These are phyloP conservation scores for Agrotis puta DNA, from an alignment of 2,888 invertebrate species.

Conservation along the genomic window DNA sequence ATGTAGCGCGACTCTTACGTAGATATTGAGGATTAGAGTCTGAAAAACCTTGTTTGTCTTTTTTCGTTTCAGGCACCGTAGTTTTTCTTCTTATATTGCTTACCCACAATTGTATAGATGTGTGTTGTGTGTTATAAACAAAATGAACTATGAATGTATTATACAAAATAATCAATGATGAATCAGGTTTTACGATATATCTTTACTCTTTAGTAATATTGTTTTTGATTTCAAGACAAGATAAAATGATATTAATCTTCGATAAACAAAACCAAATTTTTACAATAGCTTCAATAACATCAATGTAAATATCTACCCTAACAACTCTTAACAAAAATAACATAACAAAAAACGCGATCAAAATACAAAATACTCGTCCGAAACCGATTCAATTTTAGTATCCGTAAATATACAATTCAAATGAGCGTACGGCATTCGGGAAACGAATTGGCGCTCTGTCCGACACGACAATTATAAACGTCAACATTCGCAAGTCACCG, in stretches of 20 bases:
- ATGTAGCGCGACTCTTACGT: neutral
- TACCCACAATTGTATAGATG: neutral
- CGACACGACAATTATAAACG: slow-evolving; percentile 60
- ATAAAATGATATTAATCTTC: neutral
- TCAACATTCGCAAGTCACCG: slow-evolving; percentile 61
- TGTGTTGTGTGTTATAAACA: neutral
- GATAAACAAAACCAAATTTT: too few relatives aligned
- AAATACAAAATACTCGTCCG: slow-evolving; percentile 33
- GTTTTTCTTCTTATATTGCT: neutral
- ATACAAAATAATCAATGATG: neutral
- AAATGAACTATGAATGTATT: neutral
- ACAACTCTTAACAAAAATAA: slow-evolving; percentile 3
- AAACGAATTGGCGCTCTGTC: slow-evolving; percentile 57
- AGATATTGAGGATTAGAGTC: neutral
- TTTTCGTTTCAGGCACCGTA: neutral
- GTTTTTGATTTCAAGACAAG: neutral
- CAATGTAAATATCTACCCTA: neutral
- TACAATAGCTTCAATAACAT: neutral
- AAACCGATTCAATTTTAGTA: slow-evolving; percentile 50
- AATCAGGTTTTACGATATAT: neutral
- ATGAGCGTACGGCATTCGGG: slow-evolving; percentile 47
- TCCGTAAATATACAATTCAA: slow-evolving; percentile 59
- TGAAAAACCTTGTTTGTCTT: slow-evolving; percentile 18
- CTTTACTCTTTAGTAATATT: neutral
- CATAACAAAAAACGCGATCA: slow-evolving; percentile 25